Evolutionary conservation across 2,888 invertebrate genomes (phyloP).

Genomic region (Apantesis nais): DNA sequence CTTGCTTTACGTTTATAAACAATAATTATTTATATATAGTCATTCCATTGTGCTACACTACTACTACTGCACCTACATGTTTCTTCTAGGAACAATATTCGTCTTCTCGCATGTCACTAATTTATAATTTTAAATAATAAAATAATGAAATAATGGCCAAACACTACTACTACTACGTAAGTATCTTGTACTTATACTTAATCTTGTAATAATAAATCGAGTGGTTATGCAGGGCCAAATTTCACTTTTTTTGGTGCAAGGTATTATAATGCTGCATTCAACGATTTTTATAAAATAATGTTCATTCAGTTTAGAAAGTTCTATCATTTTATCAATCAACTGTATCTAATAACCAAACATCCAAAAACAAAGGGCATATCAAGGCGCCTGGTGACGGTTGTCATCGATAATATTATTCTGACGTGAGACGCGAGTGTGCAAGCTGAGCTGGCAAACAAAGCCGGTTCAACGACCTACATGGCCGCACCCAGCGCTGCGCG

Average conservation of each 20-base stretch:
- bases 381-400: slow-evolving; percentile 53
- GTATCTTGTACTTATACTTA: slow-evolving; percentile 45
- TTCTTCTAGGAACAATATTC: not conserved
- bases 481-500: slow-evolving; percentile 76
- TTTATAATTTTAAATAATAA: slow-evolving; percentile 21
- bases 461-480: slow-evolving; percentile 80
- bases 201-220: slow-evolving; percentile 38
- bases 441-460: slow-evolving; percentile 85
- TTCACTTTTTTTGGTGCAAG: slow-evolving; percentile 64
- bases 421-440: slow-evolving; percentile 68
- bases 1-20: slow-evolving; percentile 3
- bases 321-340: slow-evolving; percentile 15
- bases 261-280: slow-evolving; percentile 62
- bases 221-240: slow-evolving; percentile 50
- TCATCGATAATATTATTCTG: slow-evolving; percentile 74
- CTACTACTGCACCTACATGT: too few relatives aligned
- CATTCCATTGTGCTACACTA: slow-evolving; percentile 19
- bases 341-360: slow-evolving; percentile 22
- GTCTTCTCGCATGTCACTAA: slow-evolving; percentile 21
- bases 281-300: slow-evolving; percentile 46
- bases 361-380: slow-evolving; percentile 44
- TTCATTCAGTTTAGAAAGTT: slow-evolving; percentile 4
- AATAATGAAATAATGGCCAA: slow-evolving; percentile 48
- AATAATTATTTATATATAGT: not conserved
- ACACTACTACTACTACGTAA: slow-evolving; percentile 54